Evolutionary conservation across 1,140 invertebrate species (phyloP).

Genomic region (Argopecten irradians): DNA sequence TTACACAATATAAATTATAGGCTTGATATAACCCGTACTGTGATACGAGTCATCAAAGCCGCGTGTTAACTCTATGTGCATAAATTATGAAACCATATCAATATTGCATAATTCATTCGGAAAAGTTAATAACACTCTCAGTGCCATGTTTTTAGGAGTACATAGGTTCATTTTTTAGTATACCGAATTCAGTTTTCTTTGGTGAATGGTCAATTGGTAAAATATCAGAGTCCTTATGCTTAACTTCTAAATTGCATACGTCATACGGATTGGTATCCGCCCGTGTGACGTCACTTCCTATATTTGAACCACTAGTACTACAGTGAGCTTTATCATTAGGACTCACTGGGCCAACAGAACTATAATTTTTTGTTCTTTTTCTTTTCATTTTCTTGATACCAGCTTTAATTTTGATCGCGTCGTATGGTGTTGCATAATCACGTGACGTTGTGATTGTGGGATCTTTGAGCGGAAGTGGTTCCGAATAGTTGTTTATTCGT

Average conservation of each 20-base stretch:
- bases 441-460: background rate
- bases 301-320: background rate
- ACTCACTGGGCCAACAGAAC: background rate
- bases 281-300: background rate
- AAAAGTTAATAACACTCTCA: too few relatives aligned
- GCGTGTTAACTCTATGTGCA: background rate
- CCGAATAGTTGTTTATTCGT: background rate
- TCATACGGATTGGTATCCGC: background rate
- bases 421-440: background rate
- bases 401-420: background rate
- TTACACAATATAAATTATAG: background rate
- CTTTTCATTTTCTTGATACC: slow-evolving; percentile 23
- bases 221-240: background rate
- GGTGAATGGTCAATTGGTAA: background rate
- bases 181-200: background rate
- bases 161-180: background rate
- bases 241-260: background rate
- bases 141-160: background rate
- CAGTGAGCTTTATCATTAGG: background rate
- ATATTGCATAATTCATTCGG: background rate
- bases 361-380: background rate
- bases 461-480: background rate
- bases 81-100: background rate
- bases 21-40: background rate
- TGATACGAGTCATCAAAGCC: background rate